Evolutionary conservation across 2,888 invertebrate genomes (phyloP).

Genomic region (Hyposoter didymator): DNA sequence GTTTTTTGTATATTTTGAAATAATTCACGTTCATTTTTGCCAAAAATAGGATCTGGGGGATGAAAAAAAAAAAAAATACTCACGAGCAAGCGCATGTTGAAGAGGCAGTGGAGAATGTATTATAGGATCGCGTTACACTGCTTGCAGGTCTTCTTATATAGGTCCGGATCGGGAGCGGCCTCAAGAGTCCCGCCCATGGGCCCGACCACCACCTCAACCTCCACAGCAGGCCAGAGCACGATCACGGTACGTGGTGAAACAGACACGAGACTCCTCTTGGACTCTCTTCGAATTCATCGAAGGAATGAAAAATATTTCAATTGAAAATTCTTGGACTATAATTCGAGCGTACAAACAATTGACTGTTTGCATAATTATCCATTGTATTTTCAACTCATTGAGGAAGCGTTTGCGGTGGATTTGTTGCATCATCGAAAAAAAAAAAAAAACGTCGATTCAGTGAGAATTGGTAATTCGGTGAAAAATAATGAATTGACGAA

Average conservation of each 20-base stretch:
- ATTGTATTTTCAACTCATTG: constrained; percentile 5
- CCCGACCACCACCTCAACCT: constrained; percentile 79
- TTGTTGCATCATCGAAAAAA: not conserved
- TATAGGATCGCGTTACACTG: constrained; percentile 80
- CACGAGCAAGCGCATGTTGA: constrained; percentile 80
- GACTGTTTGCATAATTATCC: not conserved
- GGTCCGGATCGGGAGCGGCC: constrained; percentile 82
- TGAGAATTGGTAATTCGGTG: too few relatives aligned
- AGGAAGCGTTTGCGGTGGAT: not conserved
- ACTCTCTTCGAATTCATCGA: constrained; percentile 26
- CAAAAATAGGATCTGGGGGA: not conserved
- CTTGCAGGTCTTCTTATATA: constrained; percentile 81
- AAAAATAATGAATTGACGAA: not conserved
- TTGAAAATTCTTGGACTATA: not conserved
- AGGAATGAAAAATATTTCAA: not conserved
- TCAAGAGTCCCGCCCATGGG: constrained; percentile 82
- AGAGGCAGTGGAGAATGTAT: constrained; percentile 79
- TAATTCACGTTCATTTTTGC: not conserved
- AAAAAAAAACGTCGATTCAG: too few relatives aligned
- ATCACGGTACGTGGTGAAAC: constrained; percentile 59
- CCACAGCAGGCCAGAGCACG: constrained; percentile 64
- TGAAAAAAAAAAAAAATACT: constrained; percentile 73
- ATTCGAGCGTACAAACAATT: not conserved
- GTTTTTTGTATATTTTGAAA: not conserved
- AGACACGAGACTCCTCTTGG: not conserved